These are phyloP conservation scores for Daphoenositta chrysoptera DNA, from an alignment of 2,113 vertebrate genomes.

Conservation along the genomic window DNA sequence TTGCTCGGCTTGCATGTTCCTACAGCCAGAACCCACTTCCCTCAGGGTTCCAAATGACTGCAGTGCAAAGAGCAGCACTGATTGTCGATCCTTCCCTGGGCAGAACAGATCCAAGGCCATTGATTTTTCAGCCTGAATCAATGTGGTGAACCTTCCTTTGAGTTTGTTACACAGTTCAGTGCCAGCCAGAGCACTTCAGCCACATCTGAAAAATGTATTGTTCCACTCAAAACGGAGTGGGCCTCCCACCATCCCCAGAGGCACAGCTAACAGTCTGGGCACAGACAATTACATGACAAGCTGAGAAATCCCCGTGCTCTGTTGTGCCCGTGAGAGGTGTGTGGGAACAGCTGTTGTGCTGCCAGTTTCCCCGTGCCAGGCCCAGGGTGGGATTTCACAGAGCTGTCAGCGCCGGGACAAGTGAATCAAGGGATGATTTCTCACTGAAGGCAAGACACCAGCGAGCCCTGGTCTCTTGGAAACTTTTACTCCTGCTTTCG, in stretches of 20 bases:
- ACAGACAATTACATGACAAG: neutral
- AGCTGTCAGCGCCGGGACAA: neutral
- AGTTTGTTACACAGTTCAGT: neutral
- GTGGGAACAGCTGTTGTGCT: neutral
- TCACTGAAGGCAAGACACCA: neutral
- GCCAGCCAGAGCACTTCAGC: neutral
- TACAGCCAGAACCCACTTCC: neutral
- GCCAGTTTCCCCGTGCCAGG: accelerated
- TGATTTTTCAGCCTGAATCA: neutral
- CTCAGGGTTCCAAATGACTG: neutral
- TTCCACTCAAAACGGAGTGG: neutral
- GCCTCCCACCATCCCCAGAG: neutral
- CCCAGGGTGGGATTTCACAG: neutral
- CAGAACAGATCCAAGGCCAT: neutral
- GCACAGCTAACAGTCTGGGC: neutral
- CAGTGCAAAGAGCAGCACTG: neutral
- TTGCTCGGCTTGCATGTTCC: neutral
- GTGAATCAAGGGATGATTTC: neutral
- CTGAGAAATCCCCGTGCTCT: neutral
- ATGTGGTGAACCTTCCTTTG: neutral
- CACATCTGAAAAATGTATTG: neutral
- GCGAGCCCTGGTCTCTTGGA: neutral
- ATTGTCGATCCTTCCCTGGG: neutral
- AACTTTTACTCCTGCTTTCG: neutral
- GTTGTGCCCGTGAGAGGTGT: accelerated